Conservation (phyloP, 2,797 vertebrate genomes). For the Miichthys miiuy region DNA sequence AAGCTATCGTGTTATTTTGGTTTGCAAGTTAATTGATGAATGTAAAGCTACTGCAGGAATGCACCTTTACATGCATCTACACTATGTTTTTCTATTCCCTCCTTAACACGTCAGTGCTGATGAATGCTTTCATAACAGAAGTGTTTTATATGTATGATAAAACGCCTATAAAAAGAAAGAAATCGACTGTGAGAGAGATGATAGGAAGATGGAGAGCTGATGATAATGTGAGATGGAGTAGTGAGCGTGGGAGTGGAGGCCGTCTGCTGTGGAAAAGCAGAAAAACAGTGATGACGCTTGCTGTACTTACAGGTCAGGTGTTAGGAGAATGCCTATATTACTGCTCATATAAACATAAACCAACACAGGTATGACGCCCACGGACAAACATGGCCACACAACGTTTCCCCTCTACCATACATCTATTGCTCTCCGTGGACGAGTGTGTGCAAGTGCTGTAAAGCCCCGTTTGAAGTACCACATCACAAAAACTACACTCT, state of each 20-base stretch:
- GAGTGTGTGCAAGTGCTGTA: conserved; percentile 22
- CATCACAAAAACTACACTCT: conserved; percentile 63
- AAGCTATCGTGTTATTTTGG: not conserved
- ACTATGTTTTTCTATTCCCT: not conserved
- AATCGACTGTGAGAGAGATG: conserved; percentile 11
- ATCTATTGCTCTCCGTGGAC: conserved; percentile 32
- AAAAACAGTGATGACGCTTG: conserved; percentile 39
- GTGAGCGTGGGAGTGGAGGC: conserved; percentile 59
- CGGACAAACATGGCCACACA: conserved; percentile 27
- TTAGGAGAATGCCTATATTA: conserved; percentile 38
- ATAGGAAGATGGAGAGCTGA: conserved; percentile 22
- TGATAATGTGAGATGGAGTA: conserved; percentile 35
- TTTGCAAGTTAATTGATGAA: not conserved
- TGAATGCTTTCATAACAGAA: not conserved
- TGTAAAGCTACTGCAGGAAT: not conserved
- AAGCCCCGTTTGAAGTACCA: conserved; percentile 60
- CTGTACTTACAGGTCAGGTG: conserved; percentile 56
- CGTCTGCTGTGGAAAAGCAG: conserved; percentile 45
- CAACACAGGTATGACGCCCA: conserved; percentile 30
- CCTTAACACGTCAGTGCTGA: not conserved
- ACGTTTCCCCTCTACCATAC: not conserved
- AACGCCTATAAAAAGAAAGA: not conserved
- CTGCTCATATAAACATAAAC: conserved; percentile 31
- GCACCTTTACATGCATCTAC: not conserved
- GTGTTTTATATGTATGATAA: not conserved